These are phyloP conservation scores for Drosophila gunungcola DNA, from an alignment of 1,140 invertebrate genomes.

Conservation along the genomic window DNA sequence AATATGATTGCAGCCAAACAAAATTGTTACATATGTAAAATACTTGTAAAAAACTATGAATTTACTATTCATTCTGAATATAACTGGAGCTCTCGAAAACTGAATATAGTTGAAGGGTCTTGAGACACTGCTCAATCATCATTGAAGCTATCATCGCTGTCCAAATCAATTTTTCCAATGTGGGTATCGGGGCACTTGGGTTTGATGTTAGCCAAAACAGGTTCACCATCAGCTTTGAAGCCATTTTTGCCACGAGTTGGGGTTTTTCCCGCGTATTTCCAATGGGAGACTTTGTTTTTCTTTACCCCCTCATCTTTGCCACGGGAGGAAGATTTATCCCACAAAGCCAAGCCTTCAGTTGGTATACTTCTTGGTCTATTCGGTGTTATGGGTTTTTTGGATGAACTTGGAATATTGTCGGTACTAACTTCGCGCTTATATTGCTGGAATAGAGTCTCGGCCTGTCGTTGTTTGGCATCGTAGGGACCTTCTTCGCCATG, in stretches of 20 bases:
- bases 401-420: not conserved
- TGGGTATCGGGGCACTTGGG: conserved; percentile 30
- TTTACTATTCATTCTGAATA: not conserved
- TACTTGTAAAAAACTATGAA: not conserved
- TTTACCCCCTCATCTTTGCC: not conserved
- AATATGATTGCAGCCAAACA: too few species aligned
- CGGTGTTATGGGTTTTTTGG: not conserved
- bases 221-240: not conserved
- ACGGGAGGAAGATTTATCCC: too few species aligned
- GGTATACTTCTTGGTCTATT: not conserved
- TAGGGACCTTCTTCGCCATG: conserved; percentile 59
- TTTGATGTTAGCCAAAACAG: conserved; percentile 7
- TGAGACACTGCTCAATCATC: not conserved
- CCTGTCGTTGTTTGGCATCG: conserved; percentile 2
- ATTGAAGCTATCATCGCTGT: conserved; percentile 8
- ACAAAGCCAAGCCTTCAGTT: not conserved
- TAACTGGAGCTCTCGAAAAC: not conserved
- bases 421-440: not conserved
- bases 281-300: too few species aligned
- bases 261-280: not conserved
- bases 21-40: not conserved
- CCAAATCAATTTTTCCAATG: conserved; percentile 1
- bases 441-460: conserved; percentile 8
- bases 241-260: not conserved
- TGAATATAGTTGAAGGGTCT: too few species aligned